Evolutionary conservation across 2,113 vertebrate genomes (phyloP).

Genomic region (Isurus oxyrinchus): DNA sequence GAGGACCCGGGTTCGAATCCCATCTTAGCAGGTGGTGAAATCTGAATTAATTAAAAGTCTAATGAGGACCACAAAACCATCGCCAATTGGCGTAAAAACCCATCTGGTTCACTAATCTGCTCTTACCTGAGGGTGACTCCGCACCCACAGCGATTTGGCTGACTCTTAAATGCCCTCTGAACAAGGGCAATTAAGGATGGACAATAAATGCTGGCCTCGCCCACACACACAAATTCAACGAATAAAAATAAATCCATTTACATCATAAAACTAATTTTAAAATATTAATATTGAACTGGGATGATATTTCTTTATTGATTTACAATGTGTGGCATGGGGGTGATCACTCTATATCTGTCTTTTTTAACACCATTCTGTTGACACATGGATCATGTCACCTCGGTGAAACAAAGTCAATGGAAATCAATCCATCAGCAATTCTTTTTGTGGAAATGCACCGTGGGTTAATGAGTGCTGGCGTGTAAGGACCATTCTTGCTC

Average conservation of each 20-base stretch:
- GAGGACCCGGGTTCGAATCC: no score
- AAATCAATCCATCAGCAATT: not conserved
- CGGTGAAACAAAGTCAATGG: not conserved
- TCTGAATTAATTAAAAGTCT: no score
- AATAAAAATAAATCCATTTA: not conserved
- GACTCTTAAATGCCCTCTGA: no score
- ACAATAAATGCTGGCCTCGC: no score
- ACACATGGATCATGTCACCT: not conserved
- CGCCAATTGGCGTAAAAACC: no score
- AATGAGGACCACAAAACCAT: no score
- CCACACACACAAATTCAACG: no score
- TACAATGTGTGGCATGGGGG: not conserved
- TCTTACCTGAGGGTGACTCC: no score
- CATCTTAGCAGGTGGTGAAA: no score
- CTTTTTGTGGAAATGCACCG: not conserved
- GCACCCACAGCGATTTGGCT: no score
- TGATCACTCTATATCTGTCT: not conserved
- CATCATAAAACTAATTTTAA: not conserved
- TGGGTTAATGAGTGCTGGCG: not conserved
- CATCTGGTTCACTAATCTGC: no score
- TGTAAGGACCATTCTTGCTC: not conserved
- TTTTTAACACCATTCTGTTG: not conserved
- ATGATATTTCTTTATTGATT: not conserved
- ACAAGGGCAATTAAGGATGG: no score
- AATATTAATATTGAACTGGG: not conserved